A percentile compares a stretch with the other conserved stretches of the same genome.
These are phyloP conservation scores for Eumaeus atala DNA, from an alignment of 1,140 invertebrate genomes.

Conservation along the genomic window DNA sequence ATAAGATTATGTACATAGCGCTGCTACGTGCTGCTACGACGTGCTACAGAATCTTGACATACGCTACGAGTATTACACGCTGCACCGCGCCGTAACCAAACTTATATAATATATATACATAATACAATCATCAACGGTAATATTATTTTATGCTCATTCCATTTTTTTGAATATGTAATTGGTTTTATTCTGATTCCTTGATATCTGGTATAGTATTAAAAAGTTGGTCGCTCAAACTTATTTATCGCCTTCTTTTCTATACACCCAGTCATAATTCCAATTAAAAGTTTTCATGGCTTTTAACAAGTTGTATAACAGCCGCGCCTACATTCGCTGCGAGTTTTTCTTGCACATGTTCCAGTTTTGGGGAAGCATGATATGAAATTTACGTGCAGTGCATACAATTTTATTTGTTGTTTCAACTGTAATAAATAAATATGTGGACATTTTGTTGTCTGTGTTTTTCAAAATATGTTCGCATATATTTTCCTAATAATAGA, in stretches of 20 bases:
- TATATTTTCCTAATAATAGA: no score
- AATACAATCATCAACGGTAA: no score
- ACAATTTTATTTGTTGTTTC: conserved; percentile 18
- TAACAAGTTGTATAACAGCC: conserved; percentile 9
- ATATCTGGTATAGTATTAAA: conserved; percentile 3
- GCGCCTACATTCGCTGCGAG: conserved; percentile 6
- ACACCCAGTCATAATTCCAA: conserved; percentile 11
- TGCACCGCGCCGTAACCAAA: no score
- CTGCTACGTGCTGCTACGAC: no score
- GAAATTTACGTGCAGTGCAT: not conserved
- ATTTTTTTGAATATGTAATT: no score
- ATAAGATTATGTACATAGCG: no score
- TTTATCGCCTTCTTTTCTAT: conserved; percentile 4
- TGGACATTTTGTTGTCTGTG: conserved; percentile 4
- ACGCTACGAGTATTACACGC: no score
- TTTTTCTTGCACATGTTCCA: conserved; percentile 10
- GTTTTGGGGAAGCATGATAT: conserved; percentile 1
- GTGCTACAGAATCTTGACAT: no score
- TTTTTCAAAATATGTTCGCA: not conserved
- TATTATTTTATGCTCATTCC: no score
- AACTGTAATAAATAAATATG: conserved; percentile 13
- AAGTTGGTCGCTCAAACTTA: not conserved
- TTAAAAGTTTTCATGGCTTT: conserved; percentile 11
- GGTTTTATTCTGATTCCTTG: no score
- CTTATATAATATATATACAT: no score